Conservation (phyloP, 2,888 invertebrate species). For the Tenthredo scrophulariae region DNA sequence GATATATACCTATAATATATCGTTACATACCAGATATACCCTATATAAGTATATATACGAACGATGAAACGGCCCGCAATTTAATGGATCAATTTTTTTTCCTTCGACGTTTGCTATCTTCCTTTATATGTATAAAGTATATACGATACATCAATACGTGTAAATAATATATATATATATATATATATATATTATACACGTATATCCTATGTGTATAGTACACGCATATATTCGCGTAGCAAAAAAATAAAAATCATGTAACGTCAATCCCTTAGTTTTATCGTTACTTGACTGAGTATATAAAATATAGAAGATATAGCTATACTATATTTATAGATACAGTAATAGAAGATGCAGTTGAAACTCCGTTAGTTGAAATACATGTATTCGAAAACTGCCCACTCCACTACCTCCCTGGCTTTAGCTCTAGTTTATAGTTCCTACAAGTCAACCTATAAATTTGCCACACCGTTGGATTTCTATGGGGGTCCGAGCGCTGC, state of each 20-base stretch:
- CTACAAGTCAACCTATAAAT: constrained; percentile 51
- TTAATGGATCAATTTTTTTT: constrained; percentile 38
- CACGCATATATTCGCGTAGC: not conserved
- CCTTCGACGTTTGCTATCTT: constrained; percentile 25
- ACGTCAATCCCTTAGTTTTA: constrained; percentile 10
- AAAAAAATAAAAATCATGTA: not conserved
- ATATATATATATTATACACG: not conserved
- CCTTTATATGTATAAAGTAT: not conserved
- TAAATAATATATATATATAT: too few relatives aligned
- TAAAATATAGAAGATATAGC: not conserved
- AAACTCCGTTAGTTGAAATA: constrained; percentile 36
- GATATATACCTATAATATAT: constrained; percentile 29
- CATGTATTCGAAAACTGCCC: constrained; percentile 50
- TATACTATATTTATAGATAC: not conserved
- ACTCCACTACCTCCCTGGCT: constrained; percentile 15
- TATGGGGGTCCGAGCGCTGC: constrained; percentile 60
- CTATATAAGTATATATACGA: not conserved
- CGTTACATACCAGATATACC: not conserved
- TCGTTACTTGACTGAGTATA: constrained; percentile 12
- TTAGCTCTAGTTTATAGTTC: constrained; percentile 51
- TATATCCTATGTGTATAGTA: not conserved
- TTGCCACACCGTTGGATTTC: constrained; percentile 50
- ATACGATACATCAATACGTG: constrained; percentile 8
- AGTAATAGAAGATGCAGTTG: constrained; percentile 1
- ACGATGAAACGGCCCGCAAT: constrained; percentile 30